Conservation (phyloP, 2,888 invertebrate genomes). For the Sarcophaga subvicina region DNA sequence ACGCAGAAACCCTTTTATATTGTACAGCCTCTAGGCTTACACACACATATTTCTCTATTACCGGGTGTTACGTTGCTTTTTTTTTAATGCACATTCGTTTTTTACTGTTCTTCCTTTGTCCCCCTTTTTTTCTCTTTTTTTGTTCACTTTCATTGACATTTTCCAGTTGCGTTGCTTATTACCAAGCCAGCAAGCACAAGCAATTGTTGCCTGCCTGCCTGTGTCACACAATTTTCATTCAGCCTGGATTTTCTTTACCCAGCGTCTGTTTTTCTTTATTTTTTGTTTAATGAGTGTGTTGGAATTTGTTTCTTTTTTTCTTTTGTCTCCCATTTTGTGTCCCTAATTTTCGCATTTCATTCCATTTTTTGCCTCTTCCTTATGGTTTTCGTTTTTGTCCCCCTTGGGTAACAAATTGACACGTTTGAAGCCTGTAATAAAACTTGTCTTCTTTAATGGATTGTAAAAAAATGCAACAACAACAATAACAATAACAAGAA, state of each 20-base stretch:
- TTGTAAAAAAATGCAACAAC: constrained; percentile 55
- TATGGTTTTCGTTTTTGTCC: constrained; percentile 4
- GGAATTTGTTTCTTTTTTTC: constrained; percentile 8
- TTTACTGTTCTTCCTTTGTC: too few species aligned
- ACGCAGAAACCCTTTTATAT: neutral
- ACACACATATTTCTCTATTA: constrained; percentile 41
- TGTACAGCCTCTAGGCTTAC: constrained; percentile 23
- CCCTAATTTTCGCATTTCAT: constrained; percentile 34
- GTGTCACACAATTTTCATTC: neutral
- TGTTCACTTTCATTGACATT: constrained; percentile 37
- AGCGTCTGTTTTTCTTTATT: neutral
- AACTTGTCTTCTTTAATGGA: constrained; percentile 66
- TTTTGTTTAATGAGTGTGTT: constrained; percentile 54
- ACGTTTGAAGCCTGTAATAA: constrained; percentile 66
- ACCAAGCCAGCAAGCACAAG: constrained; percentile 44
- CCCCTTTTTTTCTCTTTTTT: too few species aligned
- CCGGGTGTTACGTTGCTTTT: neutral
- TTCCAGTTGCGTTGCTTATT: constrained; percentile 48
- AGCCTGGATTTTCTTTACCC: neutral
- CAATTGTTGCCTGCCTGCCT: constrained; percentile 60
- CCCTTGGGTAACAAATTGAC: constrained; percentile 63
- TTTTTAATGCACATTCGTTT: too few species aligned
- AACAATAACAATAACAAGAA: neutral
- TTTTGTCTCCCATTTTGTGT: neutral
- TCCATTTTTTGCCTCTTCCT: neutral